Base-by-base conservation (phyloP, 2,888 invertebrate species). In the Aricia artaxerxes region DNA sequence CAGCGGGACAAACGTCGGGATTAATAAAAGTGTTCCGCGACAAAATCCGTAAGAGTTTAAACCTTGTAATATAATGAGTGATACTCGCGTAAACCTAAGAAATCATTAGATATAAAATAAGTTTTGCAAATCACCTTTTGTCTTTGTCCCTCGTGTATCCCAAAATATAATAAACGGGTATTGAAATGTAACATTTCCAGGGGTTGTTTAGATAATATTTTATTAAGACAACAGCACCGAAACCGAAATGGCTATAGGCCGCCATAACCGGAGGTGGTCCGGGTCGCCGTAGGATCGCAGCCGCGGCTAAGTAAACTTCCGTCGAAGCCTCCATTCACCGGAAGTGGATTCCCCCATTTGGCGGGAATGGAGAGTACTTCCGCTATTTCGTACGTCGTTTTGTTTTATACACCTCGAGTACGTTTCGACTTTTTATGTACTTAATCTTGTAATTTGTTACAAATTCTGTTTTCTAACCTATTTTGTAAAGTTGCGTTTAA, bases 221-320 rank as follows among this genome's bases (percentile, higher is more conserved):
- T 69, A 69, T 69, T 69, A 69, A 69, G 69, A 69, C 69, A 69
- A 69, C 69, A 69, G 76, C 76, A 77, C 61, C 61, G 60, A 61
- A 61, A 3, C 38, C 61, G 57, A 40, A 77, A 61, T 78, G 60
- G 79, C 77, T 80, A 69, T 81, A 80, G 78, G 80, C 79, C 81
- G 79, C 81, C 81, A 81, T 83, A 81, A 85, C 85, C 86, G 88
- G 86, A 87, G 85, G 88, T 86, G 88, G 88, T 86, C 87, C 86
- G 87, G 86, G 86, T 86, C 86, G 57, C 78, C 78, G 73, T 73
- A 78, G 78, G 78, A 73, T 60, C 78, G 77, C 81, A 78, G 87
- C 24, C 24, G 24, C 85, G 88, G 88, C 88, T 91, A 91, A 91
- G 92, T 91, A 92, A 92, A 91, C 91, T 91, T 91, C 92, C 92